phyloP scores from a whole-genome alignment of 2,797 vertebrate genomes.

The Phalloptychus januarius region DNA sequence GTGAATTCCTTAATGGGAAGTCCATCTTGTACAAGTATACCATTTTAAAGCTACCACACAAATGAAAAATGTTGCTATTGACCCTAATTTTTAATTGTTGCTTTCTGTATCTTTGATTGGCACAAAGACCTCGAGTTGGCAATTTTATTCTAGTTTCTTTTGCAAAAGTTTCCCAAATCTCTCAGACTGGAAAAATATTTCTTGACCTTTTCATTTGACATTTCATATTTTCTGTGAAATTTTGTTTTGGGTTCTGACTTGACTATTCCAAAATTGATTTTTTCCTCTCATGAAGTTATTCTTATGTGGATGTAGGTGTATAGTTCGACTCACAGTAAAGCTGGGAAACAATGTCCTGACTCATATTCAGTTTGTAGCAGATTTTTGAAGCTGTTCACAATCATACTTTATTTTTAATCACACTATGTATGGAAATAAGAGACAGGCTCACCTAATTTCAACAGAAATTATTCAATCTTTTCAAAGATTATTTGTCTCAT shows the following conservation, averaged over 20 bases:
- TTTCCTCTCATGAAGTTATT: not conserved
- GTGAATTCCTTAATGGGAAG: not conserved
- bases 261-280: not conserved
- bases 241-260: not conserved
- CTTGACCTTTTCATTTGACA: not conserved
- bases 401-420: too few relatives aligned
- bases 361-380: not conserved
- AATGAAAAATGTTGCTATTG: not conserved
- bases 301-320: not conserved
- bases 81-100: not conserved
- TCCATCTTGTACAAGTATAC: constrained; percentile 13
- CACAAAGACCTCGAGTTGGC: not conserved
- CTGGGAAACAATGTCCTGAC: not conserved
- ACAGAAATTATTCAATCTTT: too few relatives aligned
- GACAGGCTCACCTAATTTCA: too few relatives aligned
- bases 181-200: not conserved
- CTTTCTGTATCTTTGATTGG: not conserved
- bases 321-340: not conserved
- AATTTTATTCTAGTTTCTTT: not conserved
- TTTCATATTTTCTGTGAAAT: not conserved
- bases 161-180: not conserved
- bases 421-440: too few relatives aligned
- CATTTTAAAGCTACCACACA: constrained; percentile 10
- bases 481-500: too few relatives aligned
- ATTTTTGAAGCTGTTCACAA: not conserved